Percentiles rank a stretch among this genome's conserved stretches.
These are phyloP conservation scores for Xanthorhoe spadicearia DNA, from an alignment of 2,888 invertebrate species.

Conservation along the genomic window DNA sequence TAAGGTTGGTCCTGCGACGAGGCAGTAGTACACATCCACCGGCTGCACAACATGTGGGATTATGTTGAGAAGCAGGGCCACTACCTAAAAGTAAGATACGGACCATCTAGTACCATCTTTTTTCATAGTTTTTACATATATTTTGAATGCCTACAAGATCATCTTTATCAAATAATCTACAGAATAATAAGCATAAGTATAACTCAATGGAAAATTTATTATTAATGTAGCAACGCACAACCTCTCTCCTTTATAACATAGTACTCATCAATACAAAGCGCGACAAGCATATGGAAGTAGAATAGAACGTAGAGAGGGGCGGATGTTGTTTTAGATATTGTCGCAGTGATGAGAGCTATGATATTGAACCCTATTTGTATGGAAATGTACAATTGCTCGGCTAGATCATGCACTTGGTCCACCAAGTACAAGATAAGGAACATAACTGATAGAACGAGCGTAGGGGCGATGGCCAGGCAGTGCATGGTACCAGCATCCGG, in stretches of 20 bases:
- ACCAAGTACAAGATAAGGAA: slow-evolving; percentile 75
- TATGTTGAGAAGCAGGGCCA: slow-evolving; percentile 76
- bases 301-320: slow-evolving; percentile 67
- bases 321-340: slow-evolving; percentile 45
- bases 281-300: slow-evolving; percentile 68
- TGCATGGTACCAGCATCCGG: slow-evolving; percentile 60
- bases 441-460: slow-evolving; percentile 70
- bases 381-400: slow-evolving; percentile 71
- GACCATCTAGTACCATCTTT: slow-evolving; percentile 48
- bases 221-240: slow-evolving; percentile 48
- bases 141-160: background rate
- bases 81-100: slow-evolving; percentile 77
- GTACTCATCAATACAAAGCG: slow-evolving; percentile 67
- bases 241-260: slow-evolving; percentile 69
- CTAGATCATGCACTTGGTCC: slow-evolving; percentile 76
- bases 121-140: background rate
- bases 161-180: slow-evolving; percentile 34
- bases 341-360: slow-evolving; percentile 52
- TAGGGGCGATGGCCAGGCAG: slow-evolving; percentile 73
- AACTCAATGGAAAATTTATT: slow-evolving; percentile 56
- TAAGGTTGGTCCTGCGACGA: slow-evolving; percentile 74
- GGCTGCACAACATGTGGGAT: slow-evolving; percentile 74
- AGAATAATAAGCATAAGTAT: slow-evolving; percentile 62
- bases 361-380: slow-evolving; percentile 60
- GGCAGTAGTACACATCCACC: slow-evolving; percentile 65